Conservation (phyloP, 2,888 invertebrate species). For the Eupithecia centaureata region DNA sequence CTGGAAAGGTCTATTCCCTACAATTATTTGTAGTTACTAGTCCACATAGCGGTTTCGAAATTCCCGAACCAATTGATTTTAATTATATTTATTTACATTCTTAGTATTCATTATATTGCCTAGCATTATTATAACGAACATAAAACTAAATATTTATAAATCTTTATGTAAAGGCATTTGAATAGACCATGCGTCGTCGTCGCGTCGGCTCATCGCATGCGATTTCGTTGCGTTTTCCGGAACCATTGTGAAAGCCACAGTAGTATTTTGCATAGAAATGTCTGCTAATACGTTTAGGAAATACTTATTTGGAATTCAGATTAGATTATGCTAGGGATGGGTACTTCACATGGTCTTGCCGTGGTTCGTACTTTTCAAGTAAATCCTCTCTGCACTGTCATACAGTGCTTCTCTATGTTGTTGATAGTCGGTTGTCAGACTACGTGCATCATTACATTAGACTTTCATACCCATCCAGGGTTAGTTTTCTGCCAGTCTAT, state of each 20-base stretch:
- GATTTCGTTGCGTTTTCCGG: neutral
- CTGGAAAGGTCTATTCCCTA: no score
- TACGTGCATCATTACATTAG: no score
- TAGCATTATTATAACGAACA: neutral
- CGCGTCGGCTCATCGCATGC: neutral
- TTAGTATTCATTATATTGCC: neutral
- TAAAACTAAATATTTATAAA: neutral
- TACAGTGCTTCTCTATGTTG: no score
- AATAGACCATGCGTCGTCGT: neutral
- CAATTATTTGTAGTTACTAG: no score
- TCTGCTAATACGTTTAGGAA: conserved; percentile 35
- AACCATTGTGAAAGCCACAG: neutral
- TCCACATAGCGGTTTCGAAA: no score
- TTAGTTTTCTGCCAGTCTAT: no score
- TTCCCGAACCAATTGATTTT: neutral
- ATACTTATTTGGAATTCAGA: conserved; percentile 45
- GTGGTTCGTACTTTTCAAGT: neutral
- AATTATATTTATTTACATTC: neutral
- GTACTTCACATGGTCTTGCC: neutral
- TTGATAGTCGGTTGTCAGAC: no score
- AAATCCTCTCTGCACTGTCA: no score
- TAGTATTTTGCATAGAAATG: conserved; percentile 18
- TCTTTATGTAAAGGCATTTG: neutral
- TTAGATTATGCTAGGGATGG: conserved; percentile 26
- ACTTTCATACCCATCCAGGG: no score